These are phyloP conservation scores for Ibycter americanus DNA, from an alignment of 2,797 vertebrate genomes.

Conservation along the genomic window DNA sequence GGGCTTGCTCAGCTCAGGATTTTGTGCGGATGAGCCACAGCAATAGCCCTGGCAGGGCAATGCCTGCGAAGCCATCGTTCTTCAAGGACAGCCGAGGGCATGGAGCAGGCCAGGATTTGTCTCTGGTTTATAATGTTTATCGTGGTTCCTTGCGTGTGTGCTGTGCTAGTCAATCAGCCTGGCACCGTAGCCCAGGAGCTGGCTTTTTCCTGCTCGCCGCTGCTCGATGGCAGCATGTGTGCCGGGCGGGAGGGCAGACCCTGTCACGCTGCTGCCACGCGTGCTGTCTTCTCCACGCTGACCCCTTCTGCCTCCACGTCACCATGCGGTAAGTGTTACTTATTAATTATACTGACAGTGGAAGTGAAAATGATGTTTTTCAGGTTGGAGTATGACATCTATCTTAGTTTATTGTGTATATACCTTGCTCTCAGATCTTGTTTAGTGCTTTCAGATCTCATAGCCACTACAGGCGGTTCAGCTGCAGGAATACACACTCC, in stretches of 20 bases:
- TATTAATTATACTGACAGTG: not conserved
- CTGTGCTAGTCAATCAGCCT: not conserved
- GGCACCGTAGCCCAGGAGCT: no score
- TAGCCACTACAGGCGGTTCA: not conserved
- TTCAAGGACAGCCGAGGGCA: not conserved
- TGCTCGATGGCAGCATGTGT: not conserved
- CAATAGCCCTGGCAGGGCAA: accelerated
- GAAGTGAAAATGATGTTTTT: not conserved
- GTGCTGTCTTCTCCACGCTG: not conserved
- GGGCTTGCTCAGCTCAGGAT: not conserved
- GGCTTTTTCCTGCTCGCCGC: accelerated
- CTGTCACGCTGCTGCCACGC: not conserved
- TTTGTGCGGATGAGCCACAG: accelerated
- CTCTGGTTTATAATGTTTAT: not conserved
- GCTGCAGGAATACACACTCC: not conserved
- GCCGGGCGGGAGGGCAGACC: not conserved
- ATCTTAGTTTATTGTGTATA: not conserved
- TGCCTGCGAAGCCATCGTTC: accelerated
- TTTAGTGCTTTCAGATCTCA: not conserved
- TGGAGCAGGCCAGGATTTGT: not conserved
- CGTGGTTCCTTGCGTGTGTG: accelerated
- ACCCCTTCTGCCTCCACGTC: not conserved
- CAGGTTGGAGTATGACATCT: not conserved
- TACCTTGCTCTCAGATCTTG: not conserved
- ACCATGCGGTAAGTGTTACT: not conserved